Conservation (phyloP, 2,113 vertebrate genomes). For the Oryzias melastigma region DNA sequence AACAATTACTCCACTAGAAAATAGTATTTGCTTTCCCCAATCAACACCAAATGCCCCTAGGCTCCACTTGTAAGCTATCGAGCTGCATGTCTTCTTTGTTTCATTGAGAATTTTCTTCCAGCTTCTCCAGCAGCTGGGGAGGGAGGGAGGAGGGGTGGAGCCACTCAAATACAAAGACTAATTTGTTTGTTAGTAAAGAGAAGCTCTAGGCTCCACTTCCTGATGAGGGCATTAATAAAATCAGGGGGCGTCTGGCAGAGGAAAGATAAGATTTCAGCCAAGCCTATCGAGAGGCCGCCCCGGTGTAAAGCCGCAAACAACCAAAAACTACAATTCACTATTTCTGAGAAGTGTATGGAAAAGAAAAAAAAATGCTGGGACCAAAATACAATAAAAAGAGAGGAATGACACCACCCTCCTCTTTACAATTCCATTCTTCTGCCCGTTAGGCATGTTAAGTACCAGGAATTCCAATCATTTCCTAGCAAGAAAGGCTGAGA, state of each 20-base stretch:
- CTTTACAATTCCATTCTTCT: slow-evolving; percentile 45
- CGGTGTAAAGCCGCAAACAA: slow-evolving; percentile 28
- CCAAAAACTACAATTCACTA: slow-evolving; percentile 17
- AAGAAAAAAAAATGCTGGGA: not conserved
- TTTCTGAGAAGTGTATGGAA: not conserved
- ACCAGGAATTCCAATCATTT: slow-evolving; percentile 70
- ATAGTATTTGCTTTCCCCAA: slow-evolving; percentile 76
- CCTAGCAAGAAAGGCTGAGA: slow-evolving; percentile 45
- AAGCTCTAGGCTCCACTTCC: slow-evolving; percentile 75
- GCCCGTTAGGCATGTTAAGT: slow-evolving; percentile 63
- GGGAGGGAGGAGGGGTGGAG: slow-evolving; percentile 65
- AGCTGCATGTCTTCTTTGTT: slow-evolving; percentile 79
- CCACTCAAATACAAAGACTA: slow-evolving; percentile 78
- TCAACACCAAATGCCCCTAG: slow-evolving; percentile 69
- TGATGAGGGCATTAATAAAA: slow-evolving; percentile 77
- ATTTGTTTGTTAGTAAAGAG: slow-evolving; percentile 83
- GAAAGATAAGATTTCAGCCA: slow-evolving; percentile 52
- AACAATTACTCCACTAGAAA: slow-evolving; percentile 70
- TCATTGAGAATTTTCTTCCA: slow-evolving; percentile 75
- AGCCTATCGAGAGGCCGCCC: slow-evolving; percentile 23
- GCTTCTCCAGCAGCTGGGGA: slow-evolving; percentile 64
- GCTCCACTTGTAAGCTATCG: slow-evolving; percentile 67
- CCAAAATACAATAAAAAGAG: slow-evolving; percentile 10
- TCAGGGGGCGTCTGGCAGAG: slow-evolving; percentile 56
- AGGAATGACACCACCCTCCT: slow-evolving; percentile 27